Evolutionary conservation across 2,888 invertebrate species (phyloP).

Genomic region (Altica lythri): DNA sequence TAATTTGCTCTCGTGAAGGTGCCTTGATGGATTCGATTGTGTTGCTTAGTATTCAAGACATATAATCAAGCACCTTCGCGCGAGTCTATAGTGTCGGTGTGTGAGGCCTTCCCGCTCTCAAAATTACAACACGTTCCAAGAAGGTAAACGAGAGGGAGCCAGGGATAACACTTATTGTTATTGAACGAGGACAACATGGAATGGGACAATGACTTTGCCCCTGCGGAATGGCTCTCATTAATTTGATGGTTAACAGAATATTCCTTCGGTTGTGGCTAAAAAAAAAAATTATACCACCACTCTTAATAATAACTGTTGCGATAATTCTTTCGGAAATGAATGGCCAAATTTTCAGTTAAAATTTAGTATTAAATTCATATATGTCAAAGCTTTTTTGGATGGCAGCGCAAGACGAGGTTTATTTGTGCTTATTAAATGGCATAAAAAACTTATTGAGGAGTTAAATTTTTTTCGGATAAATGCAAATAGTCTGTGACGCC

Average conservation of each 20-base stretch:
- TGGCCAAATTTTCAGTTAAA: no score
- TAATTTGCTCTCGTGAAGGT: slow-evolving; percentile 47
- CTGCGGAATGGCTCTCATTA: not conserved
- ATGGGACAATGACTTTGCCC: slow-evolving; percentile 3
- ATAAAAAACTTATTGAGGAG: no score
- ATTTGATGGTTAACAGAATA: slow-evolving; percentile 7
- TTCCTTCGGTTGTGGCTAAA: not conserved
- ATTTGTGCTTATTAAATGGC: no score
- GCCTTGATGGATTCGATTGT: slow-evolving; percentile 49
- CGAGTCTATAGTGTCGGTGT: slow-evolving; percentile 19
- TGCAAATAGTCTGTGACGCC: no score
- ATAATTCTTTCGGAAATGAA: no score
- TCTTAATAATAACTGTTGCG: no score
- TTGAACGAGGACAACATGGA: not conserved
- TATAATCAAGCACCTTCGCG: slow-evolving; percentile 28
- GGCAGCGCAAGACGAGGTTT: no score
- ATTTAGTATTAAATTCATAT: no score
- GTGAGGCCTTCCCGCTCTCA: slow-evolving; percentile 33
- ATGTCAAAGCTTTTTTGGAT: no score
- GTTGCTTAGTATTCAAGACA: slow-evolving; percentile 43
- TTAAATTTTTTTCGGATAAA: no score
- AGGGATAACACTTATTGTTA: slow-evolving; percentile 18
- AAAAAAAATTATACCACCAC: no score
- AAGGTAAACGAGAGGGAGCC: slow-evolving; percentile 39
- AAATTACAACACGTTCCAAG: slow-evolving; percentile 44